Evolutionary conservation across 92 coral and sea anemone genomes (phyloP), one percentile per base, ranked within the genome.

Genomic region (Actinostola sp.): DNA sequence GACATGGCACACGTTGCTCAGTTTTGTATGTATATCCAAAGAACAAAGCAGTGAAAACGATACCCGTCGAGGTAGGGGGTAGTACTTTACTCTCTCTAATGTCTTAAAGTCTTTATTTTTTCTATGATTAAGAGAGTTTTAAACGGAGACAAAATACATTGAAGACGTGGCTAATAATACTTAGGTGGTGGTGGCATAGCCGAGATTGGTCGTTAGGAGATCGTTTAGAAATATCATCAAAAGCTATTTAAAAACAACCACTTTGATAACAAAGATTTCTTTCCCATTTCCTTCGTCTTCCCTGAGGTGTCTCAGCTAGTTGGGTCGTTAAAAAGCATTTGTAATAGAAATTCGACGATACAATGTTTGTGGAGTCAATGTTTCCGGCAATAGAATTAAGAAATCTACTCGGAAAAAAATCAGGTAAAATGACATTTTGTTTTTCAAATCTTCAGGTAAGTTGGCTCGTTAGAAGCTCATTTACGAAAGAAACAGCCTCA

Each of bases 41-140:
- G 33, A 57, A 68, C 62, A 68, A 68, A 26, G 49, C 44, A 26
- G 25, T 33, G 74, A 68, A 68, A 68, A 68, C 33, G 74, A 68
- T 68, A 68, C 62, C 74, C 46, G 10, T 50, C 74, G 29, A 68
- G 41, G 48, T 49, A 68, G 74, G 74, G 74, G 74, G 74, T 34
- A 68, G 32, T n/a, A 13, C 51, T 50, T 50, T 29, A 46, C 9
- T 33, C 29, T 67, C 58, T 68, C 29, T 68, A 68, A 68, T 68
- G 74, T 51, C 63, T 33, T 50, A 24, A 51, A 68, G 74, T 35
- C 74, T 45, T 68, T 68, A 51, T 68, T 68, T 52, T 52, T 15
- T 15, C 21, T 33, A 34, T 43, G 46, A 9, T 68, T 43, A 68
- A 52, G 27, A 52, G 61, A 51, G 42, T 50, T 68, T 66, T 36